Conservation (phyloP, 2,888 invertebrate species). For the Pammene aurita region DNA sequence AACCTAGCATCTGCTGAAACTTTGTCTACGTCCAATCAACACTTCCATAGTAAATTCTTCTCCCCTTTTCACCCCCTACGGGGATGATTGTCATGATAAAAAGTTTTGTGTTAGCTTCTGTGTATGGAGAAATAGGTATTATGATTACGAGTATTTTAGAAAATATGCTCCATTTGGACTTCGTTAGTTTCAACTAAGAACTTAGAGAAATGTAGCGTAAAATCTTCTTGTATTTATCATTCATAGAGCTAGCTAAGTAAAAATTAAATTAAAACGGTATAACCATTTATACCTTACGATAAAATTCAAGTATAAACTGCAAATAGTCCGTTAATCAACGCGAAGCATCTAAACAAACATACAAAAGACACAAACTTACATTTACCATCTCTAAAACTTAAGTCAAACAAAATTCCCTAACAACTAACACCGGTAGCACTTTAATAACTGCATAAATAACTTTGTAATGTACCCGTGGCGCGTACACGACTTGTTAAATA, state of each 20-base stretch:
- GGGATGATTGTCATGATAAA: too few relatives aligned
- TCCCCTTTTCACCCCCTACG: too few relatives aligned
- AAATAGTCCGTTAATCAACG: conserved; percentile 31
- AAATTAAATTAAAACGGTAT: background rate
- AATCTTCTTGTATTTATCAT: background rate
- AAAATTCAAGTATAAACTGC: conserved; percentile 11
- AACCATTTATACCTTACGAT: too few relatives aligned
- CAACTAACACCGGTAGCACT: conserved; percentile 24
- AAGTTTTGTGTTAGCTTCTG: too few relatives aligned
- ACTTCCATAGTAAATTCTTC: too few relatives aligned
- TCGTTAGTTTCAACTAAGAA: too few relatives aligned
- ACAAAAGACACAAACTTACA: conserved; percentile 28
- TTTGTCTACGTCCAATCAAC: too few relatives aligned
- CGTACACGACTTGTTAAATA: conserved; percentile 27
- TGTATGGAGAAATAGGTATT: too few relatives aligned
- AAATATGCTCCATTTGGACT: too few relatives aligned
- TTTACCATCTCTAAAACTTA: conserved; percentile 8
- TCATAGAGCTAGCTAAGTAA: background rate
- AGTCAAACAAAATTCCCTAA: conserved; percentile 11
- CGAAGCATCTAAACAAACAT: conserved; percentile 29
- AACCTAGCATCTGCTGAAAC: too few relatives aligned
- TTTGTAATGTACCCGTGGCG: conserved; percentile 29
- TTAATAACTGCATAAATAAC: conserved; percentile 26
- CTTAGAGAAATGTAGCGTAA: background rate
- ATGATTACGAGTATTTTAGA: too few relatives aligned